Evolutionary conservation across 2,797 vertebrate species (phyloP).

Genomic region (Enteromius viviparus): DNA sequence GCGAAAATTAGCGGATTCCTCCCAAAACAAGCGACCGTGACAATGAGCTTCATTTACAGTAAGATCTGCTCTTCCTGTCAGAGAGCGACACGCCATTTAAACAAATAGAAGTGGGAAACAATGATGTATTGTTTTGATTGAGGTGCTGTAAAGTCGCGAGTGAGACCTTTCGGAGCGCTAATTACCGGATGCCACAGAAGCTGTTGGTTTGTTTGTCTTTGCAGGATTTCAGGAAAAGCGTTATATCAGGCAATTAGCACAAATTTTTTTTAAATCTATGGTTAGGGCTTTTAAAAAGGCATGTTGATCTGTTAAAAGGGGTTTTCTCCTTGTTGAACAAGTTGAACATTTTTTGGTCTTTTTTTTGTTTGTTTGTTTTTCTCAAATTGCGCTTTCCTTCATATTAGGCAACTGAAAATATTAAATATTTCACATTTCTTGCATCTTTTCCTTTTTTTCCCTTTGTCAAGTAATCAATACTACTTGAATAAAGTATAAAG

Average conservation of each 20-base stretch:
- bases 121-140: constrained; percentile 55
- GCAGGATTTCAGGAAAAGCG: constrained; percentile 18
- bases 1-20: constrained; percentile 27
- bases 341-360: not conserved
- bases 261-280: not conserved
- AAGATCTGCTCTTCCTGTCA: constrained; percentile 9
- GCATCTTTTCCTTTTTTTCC: not conserved
- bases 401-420: not conserved
- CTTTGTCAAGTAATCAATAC: not conserved
- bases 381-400: too few relatives aligned
- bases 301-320: not conserved
- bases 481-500: not conserved
- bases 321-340: not conserved
- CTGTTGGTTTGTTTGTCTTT: constrained; percentile 38
- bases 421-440: not conserved
- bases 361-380: too few relatives aligned
- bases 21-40: constrained; percentile 39
- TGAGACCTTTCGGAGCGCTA: constrained; percentile 41
- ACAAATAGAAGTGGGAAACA: constrained; percentile 43
- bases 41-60: constrained; percentile 51
- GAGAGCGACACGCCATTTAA: not conserved
- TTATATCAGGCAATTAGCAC: constrained; percentile 38
- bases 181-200: constrained; percentile 43
- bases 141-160: constrained; percentile 31
- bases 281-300: not conserved